phyloP scores from a whole-genome alignment of 1,140 invertebrate genomes.

The Camponotus floridanus region DNA sequence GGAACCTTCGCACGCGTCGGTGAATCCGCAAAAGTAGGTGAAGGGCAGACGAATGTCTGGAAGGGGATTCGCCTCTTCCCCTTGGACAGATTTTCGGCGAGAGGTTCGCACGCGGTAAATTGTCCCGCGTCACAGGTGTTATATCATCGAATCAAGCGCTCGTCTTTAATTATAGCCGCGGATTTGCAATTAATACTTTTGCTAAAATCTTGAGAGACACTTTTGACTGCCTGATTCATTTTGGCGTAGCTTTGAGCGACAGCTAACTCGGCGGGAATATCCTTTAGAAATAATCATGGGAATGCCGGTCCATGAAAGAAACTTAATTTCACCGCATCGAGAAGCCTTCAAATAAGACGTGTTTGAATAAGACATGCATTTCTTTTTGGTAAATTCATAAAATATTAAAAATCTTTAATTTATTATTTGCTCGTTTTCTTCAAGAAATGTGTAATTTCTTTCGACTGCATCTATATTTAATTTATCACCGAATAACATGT shows the following conservation, averaged over 20 bases:
- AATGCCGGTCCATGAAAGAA: neutral
- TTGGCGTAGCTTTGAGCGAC: neutral
- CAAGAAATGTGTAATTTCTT: neutral
- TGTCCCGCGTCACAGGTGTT: conserved; percentile 19
- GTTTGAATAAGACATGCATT: neutral
- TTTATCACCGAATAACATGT: neutral
- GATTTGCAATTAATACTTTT: neutral
- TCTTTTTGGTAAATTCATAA: neutral
- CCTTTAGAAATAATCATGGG: neutral
- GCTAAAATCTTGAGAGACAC: neutral
- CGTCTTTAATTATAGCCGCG: neutral
- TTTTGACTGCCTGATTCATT: neutral
- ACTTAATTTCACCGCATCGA: neutral
- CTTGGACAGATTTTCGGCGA: neutral
- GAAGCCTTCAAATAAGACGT: neutral
- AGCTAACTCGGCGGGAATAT: neutral
- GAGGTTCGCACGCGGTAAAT: conserved; percentile 46
- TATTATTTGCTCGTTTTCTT: neutral
- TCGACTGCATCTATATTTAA: neutral
- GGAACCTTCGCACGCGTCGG: conserved; percentile 59
- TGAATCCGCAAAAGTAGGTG: conserved; percentile 68
- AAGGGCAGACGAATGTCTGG: conserved; percentile 68
- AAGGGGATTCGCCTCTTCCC: conserved; percentile 17
- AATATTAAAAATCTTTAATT: neutral
- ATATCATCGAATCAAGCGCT: conserved; percentile 14